phyloP scores from a whole-genome alignment of 1,140 invertebrate genomes.

The Platorchestia sp. region DNA sequence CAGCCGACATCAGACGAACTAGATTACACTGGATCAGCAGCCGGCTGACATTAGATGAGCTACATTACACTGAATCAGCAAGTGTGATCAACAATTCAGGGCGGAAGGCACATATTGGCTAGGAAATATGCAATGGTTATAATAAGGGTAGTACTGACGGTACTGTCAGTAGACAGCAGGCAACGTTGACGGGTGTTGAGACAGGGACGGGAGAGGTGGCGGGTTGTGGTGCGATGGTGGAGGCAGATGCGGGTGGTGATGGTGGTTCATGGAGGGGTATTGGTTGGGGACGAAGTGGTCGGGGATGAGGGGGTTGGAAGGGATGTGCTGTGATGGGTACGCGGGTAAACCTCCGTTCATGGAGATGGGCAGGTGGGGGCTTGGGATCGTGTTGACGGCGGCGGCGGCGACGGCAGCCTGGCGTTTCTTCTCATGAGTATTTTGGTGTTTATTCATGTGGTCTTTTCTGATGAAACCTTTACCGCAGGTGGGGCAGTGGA shows the following conservation, averaged over 20 bases:
- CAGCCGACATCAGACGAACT: not conserved
- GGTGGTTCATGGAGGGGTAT: not conserved
- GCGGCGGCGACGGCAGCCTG: constrained; percentile 60
- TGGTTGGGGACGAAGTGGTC: not conserved
- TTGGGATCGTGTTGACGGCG: constrained; percentile 28
- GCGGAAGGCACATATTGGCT: not conserved
- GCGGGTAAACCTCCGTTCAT: not conserved
- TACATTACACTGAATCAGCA: not conserved
- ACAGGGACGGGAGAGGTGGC: not conserved
- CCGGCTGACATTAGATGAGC: not conserved
- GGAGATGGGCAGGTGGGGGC: constrained; percentile 2
- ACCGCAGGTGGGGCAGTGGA: constrained; percentile 82
- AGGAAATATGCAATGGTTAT: not conserved
- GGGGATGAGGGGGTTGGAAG: not conserved
- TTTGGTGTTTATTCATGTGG: constrained; percentile 93
- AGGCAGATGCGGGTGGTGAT: not conserved
- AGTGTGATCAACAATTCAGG: not conserved
- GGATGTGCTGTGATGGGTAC: not conserved
- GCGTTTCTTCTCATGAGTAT: constrained; percentile 81
- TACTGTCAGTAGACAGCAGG: constrained; percentile 22
- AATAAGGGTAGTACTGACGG: not conserved
- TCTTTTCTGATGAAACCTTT: constrained; percentile 95
- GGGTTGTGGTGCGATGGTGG: not conserved
- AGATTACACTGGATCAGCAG: not conserved
- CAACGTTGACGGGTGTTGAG: not conserved